Base-by-base conservation (phyloP, 2,797 vertebrate species). In the Poecilia velifera region DNA sequence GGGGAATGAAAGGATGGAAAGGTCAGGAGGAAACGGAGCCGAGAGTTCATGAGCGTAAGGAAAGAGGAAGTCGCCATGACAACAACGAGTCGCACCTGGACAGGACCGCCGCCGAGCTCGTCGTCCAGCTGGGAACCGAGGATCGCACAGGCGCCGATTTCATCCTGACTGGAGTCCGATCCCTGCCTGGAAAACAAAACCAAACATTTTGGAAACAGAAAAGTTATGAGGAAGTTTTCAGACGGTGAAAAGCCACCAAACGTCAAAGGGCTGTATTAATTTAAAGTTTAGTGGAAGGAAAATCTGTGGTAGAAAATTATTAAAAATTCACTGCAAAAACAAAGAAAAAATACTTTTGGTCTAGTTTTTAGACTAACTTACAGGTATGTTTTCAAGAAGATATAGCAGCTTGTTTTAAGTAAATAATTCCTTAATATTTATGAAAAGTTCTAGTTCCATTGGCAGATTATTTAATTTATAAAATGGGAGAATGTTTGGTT, bases 121-220 rank as follows among this genome's bases (percentile, higher is more conserved):
- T 99, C 97, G 31, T 99, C 98, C 95, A 99, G 94, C 92, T 98
- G 97, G 0, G 96, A 94, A 0, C 91, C 92, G 64, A 99, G 96
- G 93, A 99, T 96, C 0, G 98, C 98, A 0, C 96, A 98, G 0
- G 97, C 92, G 0, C 98, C 93, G 0, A 97, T 96, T 87, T 99
- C 98, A 79, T 99, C 98, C 91, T 97, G 97, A 0, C 96, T 96
- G 72, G 98, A 99, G 89, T 98, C 96, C 0, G 86, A 86, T 0
- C 98, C 98, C 82, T 99, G 98, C 98, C 98, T 99, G 94, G 0
- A 39, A 68, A 31, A 84, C 57, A 70, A 6, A 68, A 34, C 5
- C 20, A 64, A 64, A 20, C 1, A 20, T 9, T 22, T 36, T 18
- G 7, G 18, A 41, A 68, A 41, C 20, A n/a, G 22, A 13, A 6